Percentiles rank a stretch among this genome's conserved stretches.
phyloP scores from a whole-genome alignment of 92 coral and sea anemone species.

The Scolanthus callimorphus region DNA sequence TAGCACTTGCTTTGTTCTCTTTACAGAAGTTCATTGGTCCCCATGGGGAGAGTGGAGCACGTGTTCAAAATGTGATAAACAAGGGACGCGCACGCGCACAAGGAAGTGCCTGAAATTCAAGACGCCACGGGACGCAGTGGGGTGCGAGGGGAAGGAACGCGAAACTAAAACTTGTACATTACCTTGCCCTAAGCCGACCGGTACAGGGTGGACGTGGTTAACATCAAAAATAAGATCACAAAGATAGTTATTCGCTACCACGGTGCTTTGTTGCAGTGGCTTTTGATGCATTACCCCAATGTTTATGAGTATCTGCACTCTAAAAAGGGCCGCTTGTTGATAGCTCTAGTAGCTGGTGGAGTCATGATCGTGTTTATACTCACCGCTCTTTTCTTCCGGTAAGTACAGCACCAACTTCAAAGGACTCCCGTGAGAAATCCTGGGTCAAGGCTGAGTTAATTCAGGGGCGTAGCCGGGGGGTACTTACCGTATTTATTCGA shows the following conservation, averaged over 20 bases:
- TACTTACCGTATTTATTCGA: too few species aligned
- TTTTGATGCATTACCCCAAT: constrained; percentile 6
- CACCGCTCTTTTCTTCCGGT: constrained; percentile 10
- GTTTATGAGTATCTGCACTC: constrained; percentile 5
- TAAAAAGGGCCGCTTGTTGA: constrained; percentile 5
- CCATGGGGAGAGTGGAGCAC: constrained; percentile 23
- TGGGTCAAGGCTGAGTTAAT: too few species aligned
- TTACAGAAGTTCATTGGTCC: constrained; percentile 25
- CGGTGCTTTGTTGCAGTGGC: constrained; percentile 4
- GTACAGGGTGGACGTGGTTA: neutral
- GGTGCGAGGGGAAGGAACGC: constrained; percentile 5
- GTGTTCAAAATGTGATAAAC: constrained; percentile 14
- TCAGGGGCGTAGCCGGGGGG: too few species aligned
- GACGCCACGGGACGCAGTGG: constrained; percentile 4
- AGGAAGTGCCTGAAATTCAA: constrained; percentile 4
- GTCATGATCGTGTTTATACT: constrained; percentile 3
- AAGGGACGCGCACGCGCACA: constrained; percentile 6
- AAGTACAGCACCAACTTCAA: too few species aligned
- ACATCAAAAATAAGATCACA: neutral
- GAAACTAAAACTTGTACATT: constrained; percentile 5
- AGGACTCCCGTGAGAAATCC: too few species aligned
- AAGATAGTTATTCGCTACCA: constrained; percentile 1
- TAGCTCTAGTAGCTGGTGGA: constrained; percentile 2
- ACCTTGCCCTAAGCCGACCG: neutral
- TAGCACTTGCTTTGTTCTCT: neutral